phyloP scores from a whole-genome alignment of 2,888 invertebrate genomes.

The Scaptomyza reducta region DNA sequence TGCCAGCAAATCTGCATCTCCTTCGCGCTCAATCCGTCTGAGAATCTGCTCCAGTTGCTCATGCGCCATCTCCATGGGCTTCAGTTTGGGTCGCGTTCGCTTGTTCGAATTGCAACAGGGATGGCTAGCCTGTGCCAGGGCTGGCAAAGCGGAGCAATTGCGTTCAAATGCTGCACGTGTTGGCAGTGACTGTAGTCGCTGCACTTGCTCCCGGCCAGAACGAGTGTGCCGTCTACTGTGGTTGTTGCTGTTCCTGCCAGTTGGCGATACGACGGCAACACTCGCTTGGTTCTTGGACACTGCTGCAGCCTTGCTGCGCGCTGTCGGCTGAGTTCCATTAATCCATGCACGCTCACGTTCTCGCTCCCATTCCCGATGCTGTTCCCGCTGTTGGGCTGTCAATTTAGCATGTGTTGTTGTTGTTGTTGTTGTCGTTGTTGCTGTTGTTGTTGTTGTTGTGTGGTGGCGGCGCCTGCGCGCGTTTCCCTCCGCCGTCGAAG shows the following conservation, averaged over 20 bases:
- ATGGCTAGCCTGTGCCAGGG: background rate
- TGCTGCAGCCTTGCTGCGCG: constrained; percentile 3
- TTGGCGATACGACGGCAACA: constrained; percentile 27
- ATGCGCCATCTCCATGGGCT: constrained; percentile 47
- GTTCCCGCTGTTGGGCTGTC: constrained; percentile 2
- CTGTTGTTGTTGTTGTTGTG: background rate
- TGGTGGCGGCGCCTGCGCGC: constrained; percentile 48
- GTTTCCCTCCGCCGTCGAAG: constrained; percentile 10
- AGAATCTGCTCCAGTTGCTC: constrained; percentile 57
- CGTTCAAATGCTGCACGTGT: constrained; percentile 29
- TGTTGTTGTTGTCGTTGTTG: background rate
- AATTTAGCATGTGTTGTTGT: background rate
- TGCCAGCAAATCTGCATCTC: background rate
- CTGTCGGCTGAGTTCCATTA: background rate
- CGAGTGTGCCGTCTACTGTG: background rate
- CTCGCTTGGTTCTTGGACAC: background rate
- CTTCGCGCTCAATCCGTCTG: constrained; percentile 42
- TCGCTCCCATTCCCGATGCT: background rate
- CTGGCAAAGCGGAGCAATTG: background rate
- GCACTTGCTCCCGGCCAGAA: background rate
- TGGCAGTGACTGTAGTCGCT: no score
- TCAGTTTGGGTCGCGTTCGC: background rate
- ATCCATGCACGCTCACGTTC: constrained; percentile 17
- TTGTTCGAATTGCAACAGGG: background rate
- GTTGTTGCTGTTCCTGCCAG: background rate